Conservation (phyloP, 1,140 invertebrate species). For the Trichoplusia ni region DNA sequence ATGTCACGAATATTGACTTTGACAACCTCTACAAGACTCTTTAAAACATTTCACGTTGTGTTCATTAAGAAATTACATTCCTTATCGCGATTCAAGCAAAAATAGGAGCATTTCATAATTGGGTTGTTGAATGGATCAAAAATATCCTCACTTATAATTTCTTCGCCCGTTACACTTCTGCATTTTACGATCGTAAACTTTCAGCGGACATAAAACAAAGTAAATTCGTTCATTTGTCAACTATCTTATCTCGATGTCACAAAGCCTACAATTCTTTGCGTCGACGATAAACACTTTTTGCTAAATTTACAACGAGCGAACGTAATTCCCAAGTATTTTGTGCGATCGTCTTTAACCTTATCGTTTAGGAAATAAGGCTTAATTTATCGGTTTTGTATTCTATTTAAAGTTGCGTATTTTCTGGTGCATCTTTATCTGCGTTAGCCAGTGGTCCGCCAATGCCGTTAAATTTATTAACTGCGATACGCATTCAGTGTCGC, state of each 20-base stretch:
- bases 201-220: conserved; percentile 26
- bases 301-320: conserved; percentile 30
- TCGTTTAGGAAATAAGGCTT: conserved; percentile 22
- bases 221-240: conserved; percentile 30
- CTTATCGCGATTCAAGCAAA: conserved; percentile 14
- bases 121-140: conserved; percentile 8
- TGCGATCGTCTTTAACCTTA: conserved; percentile 8
- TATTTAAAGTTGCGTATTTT: conserved; percentile 37
- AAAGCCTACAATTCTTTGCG: conserved; percentile 41
- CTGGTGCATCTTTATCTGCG: conserved; percentile 67
- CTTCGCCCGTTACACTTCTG: conserved; percentile 25
- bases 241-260: conserved; percentile 39
- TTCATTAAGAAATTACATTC: conserved; percentile 10
- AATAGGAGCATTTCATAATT: conserved; percentile 11
- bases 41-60: conserved; percentile 8
- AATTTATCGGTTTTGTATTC: conserved; percentile 30
- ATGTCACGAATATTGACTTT: conserved; percentile 19
- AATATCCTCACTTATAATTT: conserved; percentile 27
- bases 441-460: conserved; percentile 60
- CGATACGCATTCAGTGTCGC: conserved; percentile 78
- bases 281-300: conserved; percentile 34
- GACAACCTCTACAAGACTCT: conserved; percentile 10
- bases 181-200: conserved; percentile 30
- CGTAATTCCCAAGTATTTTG: conserved; percentile 6
- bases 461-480: conserved; percentile 79